Percentiles rank a stretch among this genome's conserved stretches.
These are phyloP conservation scores for Caiman crocodilus DNA, from an alignment of 2,797 vertebrate species.

Conservation along the genomic window DNA sequence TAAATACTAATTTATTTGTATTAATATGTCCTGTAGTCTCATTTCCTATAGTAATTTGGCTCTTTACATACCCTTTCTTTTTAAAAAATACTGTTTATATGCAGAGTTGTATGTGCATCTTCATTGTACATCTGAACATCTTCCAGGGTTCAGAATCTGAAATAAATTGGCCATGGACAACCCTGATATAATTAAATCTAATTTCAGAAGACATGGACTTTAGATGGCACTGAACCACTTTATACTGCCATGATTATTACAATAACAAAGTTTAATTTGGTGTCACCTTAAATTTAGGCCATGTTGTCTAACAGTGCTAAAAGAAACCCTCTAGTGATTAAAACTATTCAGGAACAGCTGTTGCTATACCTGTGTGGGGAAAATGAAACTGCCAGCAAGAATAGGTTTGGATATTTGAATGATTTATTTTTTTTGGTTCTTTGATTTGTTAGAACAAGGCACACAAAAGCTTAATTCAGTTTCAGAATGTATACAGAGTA, in stretches of 20 bases:
- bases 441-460: background rate
- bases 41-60: background rate
- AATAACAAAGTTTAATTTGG: slow-evolving; percentile 74
- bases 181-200: slow-evolving; percentile 56
- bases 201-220: slow-evolving; percentile 35
- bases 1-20: background rate
- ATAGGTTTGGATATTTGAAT: background rate
- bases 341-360: slow-evolving; percentile 60
- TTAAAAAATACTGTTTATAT: slow-evolving; percentile 23
- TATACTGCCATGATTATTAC: slow-evolving; percentile 53
- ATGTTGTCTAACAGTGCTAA: slow-evolving; percentile 50
- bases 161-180: background rate
- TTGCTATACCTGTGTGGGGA: slow-evolving; percentile 20
- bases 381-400: background rate
- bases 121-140: background rate
- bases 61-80: background rate
- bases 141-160: background rate
- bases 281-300: slow-evolving; percentile 74
- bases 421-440: slow-evolving; percentile 1
- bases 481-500: background rate
- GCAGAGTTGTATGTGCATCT: background rate
- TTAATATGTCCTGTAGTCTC: background rate
- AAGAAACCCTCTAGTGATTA: slow-evolving; percentile 65
- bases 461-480: background rate
- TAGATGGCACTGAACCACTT: slow-evolving; percentile 32